These are phyloP conservation scores for Prosopocoilus inquinatus DNA, from an alignment of 2,888 invertebrate genomes.

Conservation along the genomic window DNA sequence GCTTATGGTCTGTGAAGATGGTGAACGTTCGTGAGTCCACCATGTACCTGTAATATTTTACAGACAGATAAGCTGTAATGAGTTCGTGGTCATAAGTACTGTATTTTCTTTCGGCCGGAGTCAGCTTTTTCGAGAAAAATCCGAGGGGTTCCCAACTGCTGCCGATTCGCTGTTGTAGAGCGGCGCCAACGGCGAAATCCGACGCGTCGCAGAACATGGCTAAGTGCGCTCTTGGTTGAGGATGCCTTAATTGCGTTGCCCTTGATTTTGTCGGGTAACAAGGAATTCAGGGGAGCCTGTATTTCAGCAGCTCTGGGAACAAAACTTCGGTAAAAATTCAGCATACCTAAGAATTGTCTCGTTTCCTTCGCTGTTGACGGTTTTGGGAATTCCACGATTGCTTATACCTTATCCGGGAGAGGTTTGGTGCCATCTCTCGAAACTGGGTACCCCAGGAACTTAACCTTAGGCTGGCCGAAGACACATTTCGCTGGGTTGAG, in stretches of 20 bases:
- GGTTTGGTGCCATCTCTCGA: slow-evolving; percentile 40
- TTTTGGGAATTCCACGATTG: no score
- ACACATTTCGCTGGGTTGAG: slow-evolving; percentile 39
- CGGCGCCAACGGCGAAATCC: background rate
- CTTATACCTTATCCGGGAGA: background rate
- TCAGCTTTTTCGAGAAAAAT: slow-evolving; percentile 10
- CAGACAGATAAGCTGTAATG: slow-evolving; percentile 20
- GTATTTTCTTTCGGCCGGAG: slow-evolving; percentile 35
- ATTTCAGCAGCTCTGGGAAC: slow-evolving; percentile 38
- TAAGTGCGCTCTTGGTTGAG: background rate
- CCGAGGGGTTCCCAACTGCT: background rate
- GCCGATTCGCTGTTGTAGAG: background rate
- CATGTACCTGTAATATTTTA: slow-evolving; percentile 16
- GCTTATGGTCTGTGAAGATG: slow-evolving; percentile 21
- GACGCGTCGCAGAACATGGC: background rate
- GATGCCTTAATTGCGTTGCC: background rate
- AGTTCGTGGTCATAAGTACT: slow-evolving; percentile 18
- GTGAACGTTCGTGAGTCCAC: slow-evolving; percentile 17
- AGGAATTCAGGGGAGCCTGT: slow-evolving; percentile 38
- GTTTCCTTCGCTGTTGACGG: slow-evolving; percentile 26
- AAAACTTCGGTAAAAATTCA: slow-evolving; percentile 43
- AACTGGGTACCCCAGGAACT: no score
- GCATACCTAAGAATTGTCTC: slow-evolving; percentile 38
- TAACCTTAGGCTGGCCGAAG: slow-evolving; percentile 28
- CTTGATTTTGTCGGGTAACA: slow-evolving; percentile 21